Conservation (phyloP, 1,140 invertebrate genomes). For the Oncopeltus fasciatus region DNA sequence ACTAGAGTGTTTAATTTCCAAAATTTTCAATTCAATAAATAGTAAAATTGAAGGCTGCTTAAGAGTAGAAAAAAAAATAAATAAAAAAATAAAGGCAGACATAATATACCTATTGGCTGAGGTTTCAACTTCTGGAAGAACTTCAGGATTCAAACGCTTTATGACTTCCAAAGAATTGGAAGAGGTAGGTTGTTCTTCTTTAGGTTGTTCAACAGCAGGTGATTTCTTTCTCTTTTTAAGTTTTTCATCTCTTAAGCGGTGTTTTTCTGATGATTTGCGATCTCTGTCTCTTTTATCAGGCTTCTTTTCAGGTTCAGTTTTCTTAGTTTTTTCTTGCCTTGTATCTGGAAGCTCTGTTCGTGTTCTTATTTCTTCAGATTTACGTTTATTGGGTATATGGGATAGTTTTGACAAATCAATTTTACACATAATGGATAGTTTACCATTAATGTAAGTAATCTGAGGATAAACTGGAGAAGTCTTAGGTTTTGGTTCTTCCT, state of each 20-base stretch:
- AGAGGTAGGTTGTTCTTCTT: neutral
- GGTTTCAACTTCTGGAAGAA: neutral
- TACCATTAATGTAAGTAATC: neutral
- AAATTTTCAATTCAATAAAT: too few relatives aligned
- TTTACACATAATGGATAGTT: conserved; percentile 15
- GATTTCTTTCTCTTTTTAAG: conserved; percentile 8
- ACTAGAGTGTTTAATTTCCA: too few relatives aligned
- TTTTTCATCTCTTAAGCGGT: conserved; percentile 20
- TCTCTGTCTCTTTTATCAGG: conserved; percentile 20
- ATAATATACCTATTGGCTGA: neutral
- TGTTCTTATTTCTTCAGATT: conserved; percentile 33
- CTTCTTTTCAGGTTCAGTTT: conserved; percentile 6
- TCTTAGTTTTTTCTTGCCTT: conserved; percentile 31
- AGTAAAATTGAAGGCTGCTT: too few relatives aligned
- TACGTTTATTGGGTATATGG: conserved; percentile 18
- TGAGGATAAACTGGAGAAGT: neutral
- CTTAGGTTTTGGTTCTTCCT: neutral
- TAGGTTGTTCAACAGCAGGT: neutral
- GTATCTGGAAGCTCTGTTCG: conserved; percentile 38
- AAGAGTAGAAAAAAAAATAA: too few relatives aligned
- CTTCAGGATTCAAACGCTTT: conserved; percentile 16
- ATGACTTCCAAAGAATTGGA: conserved; percentile 7
- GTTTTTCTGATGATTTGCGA: conserved; percentile 29
- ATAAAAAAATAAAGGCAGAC: neutral
- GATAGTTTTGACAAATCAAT: conserved; percentile 14